Evolutionary conservation across 2,797 vertebrate species (phyloP), one percentile per base, ranked within the genome.

Genomic region (Sebastes miniatus): DNA sequence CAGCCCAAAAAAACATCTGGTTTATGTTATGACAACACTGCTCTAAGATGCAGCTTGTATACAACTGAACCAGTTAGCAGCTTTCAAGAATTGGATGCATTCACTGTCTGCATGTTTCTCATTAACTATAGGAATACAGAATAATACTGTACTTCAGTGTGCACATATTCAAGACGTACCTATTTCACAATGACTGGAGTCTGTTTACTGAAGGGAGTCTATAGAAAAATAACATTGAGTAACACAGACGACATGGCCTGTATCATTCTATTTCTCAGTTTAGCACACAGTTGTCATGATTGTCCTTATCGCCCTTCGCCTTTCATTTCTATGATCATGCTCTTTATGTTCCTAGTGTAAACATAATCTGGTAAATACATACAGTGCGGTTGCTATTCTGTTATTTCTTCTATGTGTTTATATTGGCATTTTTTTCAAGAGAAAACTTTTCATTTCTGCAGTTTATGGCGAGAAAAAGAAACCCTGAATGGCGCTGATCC

Each of bases 1-100:
- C 52, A 73, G 79, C 69, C 65, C 76, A 79, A 68, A 77, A 79
- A 77, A 81, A 24, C 92, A 93, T 94, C 90, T 94, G 93, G 82
- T 90, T 91, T 70, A 79, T 86, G 91, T 93, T 93, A 92, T 86
- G 88, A 91, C 87, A 88, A 58, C 81, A 81, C 52, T 77, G 85
- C 86, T 83, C 78, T 72, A 86, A 87, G 85, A 91, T 68, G 71
- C 69, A 81, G 77, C 84, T 84, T 87, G 85, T 83, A 81, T 79
- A 87, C 76, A 87, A 86, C 67, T 80, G 76, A 74, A 77, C 50
- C 84, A 77, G 83, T 86, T 92, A 81, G 81, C 83, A 89, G 83
- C 78, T 82, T 79, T 83, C 25, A 79, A 76, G 82, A 89, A 79
- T 72, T 81, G 85, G 83, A 90, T 72, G 58, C 78, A 78, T 85